phyloP scores from a whole-genome alignment of 2,888 invertebrate species.

The Elegia similella region DNA sequence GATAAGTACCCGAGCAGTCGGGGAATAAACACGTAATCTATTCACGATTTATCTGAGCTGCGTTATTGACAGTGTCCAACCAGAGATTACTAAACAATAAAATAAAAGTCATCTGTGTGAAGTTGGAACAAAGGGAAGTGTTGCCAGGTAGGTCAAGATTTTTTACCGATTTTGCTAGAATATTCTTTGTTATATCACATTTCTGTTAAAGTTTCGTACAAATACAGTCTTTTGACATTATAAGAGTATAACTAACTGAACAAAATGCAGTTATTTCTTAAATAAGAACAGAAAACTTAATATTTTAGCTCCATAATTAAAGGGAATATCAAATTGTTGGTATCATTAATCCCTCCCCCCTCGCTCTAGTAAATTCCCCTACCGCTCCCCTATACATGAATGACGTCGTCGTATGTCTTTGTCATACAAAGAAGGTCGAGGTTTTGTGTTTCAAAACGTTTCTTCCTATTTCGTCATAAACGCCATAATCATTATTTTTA shows the following conservation, averaged over 20 bases:
- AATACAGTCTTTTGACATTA: too few species aligned
- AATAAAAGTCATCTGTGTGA: slow-evolving; percentile 51
- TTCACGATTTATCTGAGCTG: slow-evolving; percentile 45
- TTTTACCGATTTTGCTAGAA: slow-evolving; percentile 5
- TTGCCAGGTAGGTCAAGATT: slow-evolving; percentile 30
- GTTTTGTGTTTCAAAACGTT: slow-evolving; percentile 71
- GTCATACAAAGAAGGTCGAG: slow-evolving; percentile 52
- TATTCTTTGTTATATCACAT: neutral
- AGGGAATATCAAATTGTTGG: slow-evolving; percentile 39
- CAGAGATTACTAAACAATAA: slow-evolving; percentile 42
- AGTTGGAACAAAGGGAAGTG: slow-evolving; percentile 44
- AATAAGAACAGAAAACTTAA: neutral
- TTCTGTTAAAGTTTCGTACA: neutral
- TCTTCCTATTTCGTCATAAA: slow-evolving; percentile 39
- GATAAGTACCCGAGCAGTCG: slow-evolving; percentile 41
- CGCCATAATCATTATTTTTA: slow-evolving; percentile 22
- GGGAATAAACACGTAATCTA: slow-evolving; percentile 37
- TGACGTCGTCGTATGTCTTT: slow-evolving; percentile 45
- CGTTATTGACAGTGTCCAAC: slow-evolving; percentile 42
- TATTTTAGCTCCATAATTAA: slow-evolving; percentile 19
- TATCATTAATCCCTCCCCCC: slow-evolving; percentile 42
- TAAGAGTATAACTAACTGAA: too few species aligned
- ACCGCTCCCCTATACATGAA: slow-evolving; percentile 34
- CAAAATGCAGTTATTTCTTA: neutral
- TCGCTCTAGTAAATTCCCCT: slow-evolving; percentile 34